Evolutionary conservation across 2,797 vertebrate genomes (phyloP).

Genomic region (Petrocephalus sullivani): DNA sequence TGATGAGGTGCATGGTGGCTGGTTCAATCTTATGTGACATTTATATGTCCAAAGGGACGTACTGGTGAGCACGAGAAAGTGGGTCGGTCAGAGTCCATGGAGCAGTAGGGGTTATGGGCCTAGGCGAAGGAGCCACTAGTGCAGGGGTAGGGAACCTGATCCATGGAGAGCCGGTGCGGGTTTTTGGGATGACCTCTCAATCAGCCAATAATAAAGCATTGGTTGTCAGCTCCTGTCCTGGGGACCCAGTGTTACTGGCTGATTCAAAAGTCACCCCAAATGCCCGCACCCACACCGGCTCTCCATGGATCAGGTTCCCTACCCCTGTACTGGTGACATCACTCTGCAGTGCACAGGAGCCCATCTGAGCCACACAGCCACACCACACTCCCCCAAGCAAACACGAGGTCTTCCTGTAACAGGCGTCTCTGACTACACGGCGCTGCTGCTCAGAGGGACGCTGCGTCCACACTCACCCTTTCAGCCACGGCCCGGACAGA

Average conservation of each 20-base stretch:
- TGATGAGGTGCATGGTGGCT: background rate
- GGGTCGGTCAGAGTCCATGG: background rate
- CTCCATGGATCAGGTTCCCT: no score
- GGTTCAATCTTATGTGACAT: background rate
- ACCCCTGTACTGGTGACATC: background rate
- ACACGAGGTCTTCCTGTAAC: background rate
- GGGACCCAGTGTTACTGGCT: no score
- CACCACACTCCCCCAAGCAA: background rate
- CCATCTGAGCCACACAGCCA: background rate
- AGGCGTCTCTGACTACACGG: background rate
- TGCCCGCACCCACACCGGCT: no score
- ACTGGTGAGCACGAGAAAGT: background rate
- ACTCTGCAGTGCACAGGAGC: background rate
- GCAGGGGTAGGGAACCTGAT: no score
- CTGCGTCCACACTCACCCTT: slow-evolving; percentile 63
- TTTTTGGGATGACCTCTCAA: no score
- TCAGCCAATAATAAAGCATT: no score
- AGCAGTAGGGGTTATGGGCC: background rate
- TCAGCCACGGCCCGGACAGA: slow-evolving; percentile 95
- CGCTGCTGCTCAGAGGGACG: no score
- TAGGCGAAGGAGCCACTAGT: background rate
- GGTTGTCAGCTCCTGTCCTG: no score
- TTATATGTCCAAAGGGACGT: background rate
- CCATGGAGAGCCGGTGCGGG: no score
- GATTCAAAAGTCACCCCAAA: no score